phyloP scores from a whole-genome alignment of 2,797 vertebrate genomes.

The Macroramphosus scolopax region DNA sequence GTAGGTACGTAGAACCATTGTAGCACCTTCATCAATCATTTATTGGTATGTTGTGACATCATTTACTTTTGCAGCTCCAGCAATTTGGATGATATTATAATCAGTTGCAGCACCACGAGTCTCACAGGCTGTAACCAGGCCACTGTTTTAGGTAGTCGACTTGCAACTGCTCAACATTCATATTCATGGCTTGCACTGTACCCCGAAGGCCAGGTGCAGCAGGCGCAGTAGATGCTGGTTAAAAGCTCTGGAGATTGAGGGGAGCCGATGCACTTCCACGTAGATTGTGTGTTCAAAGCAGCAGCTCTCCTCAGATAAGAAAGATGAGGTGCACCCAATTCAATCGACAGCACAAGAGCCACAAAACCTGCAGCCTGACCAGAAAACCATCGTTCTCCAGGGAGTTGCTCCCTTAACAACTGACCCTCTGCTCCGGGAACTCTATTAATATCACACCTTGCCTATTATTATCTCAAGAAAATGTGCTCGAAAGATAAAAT shows the following conservation, averaged over 20 bases:
- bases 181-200: background rate
- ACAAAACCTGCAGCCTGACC: constrained; percentile 10
- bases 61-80: no score
- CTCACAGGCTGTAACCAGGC: no score
- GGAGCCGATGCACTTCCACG: constrained; percentile 22
- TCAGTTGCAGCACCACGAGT: no score
- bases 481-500: background rate
- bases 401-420: background rate
- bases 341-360: no score
- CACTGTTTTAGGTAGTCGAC: no score
- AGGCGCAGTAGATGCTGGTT: constrained; percentile 3
- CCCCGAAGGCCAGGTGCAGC: background rate
- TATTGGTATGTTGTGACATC: no score
- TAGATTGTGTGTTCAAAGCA: no score
- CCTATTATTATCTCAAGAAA: background rate
- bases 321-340: constrained; percentile 21
- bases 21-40: no score
- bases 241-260: constrained; percentile 11
- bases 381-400: background rate
- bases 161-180: no score
- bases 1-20: no score
- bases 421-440: background rate
- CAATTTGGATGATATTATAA: no score
- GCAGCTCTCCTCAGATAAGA: no score
- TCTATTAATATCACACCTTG: background rate